phyloP scores from a whole-genome alignment of 2,888 invertebrate species.

The Selenia dentaria region DNA sequence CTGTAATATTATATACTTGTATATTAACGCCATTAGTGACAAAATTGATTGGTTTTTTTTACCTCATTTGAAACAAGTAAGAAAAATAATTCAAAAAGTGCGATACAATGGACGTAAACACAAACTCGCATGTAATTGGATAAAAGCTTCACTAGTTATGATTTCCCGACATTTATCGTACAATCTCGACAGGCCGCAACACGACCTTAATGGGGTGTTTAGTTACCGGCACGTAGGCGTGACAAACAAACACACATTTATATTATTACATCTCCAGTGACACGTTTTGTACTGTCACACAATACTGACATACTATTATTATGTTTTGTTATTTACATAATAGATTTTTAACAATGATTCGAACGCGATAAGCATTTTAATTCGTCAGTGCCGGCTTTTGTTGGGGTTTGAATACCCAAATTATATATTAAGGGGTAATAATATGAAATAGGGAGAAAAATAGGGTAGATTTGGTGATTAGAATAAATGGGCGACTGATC shows the following conservation, averaged over 20 bases:
- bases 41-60: no score
- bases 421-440: constrained; percentile 34
- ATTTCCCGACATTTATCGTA: constrained; percentile 38
- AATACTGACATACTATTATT: constrained; percentile 47
- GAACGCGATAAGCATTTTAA: constrained; percentile 46
- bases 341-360: constrained; percentile 37
- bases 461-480: constrained; percentile 25
- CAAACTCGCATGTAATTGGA: constrained; percentile 35
- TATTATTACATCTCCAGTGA: constrained; percentile 36
- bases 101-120: no score
- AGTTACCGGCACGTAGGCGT: constrained; percentile 17
- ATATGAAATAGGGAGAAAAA: constrained; percentile 26
- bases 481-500: constrained; percentile 5
- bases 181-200: constrained; percentile 33
- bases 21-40: no score
- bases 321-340: constrained; percentile 58
- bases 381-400: constrained; percentile 33
- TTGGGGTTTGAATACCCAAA: constrained; percentile 30
- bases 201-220: constrained; percentile 2
- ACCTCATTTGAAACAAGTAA: no score
- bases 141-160: constrained; percentile 27
- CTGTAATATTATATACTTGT: no score
- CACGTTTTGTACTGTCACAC: constrained; percentile 42
- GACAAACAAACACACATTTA: constrained; percentile 29
- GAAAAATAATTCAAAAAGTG: no score